Conservation (phyloP, 2,888 invertebrate genomes). For the Drosophila colorata region DNA sequence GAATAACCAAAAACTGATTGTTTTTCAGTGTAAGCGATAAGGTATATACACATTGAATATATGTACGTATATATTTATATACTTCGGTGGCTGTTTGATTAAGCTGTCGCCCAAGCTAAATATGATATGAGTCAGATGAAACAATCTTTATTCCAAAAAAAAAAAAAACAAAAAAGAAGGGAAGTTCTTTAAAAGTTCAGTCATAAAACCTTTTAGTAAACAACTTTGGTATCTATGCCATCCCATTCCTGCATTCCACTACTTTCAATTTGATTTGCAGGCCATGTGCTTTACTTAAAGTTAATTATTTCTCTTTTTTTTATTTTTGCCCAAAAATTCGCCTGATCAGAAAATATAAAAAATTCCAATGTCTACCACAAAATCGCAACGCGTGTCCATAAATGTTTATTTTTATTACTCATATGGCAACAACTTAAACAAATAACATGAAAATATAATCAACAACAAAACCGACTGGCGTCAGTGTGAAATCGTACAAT, state of each 20-base stretch:
- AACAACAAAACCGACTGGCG: constrained; percentile 27
- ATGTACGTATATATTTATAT: not conserved
- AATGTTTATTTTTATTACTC: constrained; percentile 65
- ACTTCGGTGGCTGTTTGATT: constrained; percentile 5
- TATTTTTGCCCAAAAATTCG: constrained; percentile 13
- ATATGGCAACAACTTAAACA: constrained; percentile 40
- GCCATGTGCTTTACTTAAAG: constrained; percentile 32
- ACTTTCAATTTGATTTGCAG: not conserved
- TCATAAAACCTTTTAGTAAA: constrained; percentile 4
- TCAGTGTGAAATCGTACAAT: constrained; percentile 32
- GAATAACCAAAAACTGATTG: constrained; percentile 24
- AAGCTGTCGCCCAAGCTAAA: not conserved
- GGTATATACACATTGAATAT: not conserved
- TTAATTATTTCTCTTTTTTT: constrained; percentile 34
- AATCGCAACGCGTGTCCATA: constrained; percentile 41
- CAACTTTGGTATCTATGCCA: constrained; percentile 3
- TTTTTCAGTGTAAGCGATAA: constrained; percentile 39
- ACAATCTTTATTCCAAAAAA: constrained; percentile 4
- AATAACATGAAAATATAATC: constrained; percentile 26
- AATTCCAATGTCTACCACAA: constrained; percentile 9
- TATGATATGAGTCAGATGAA: constrained; percentile 22
- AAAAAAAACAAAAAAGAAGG: not conserved
- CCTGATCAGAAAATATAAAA: constrained; percentile 8
- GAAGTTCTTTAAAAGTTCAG: not conserved
- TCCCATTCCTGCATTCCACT: not conserved